These are phyloP conservation scores for Phymastichus coffea DNA, from an alignment of 1,140 invertebrate species.

Conservation along the genomic window DNA sequence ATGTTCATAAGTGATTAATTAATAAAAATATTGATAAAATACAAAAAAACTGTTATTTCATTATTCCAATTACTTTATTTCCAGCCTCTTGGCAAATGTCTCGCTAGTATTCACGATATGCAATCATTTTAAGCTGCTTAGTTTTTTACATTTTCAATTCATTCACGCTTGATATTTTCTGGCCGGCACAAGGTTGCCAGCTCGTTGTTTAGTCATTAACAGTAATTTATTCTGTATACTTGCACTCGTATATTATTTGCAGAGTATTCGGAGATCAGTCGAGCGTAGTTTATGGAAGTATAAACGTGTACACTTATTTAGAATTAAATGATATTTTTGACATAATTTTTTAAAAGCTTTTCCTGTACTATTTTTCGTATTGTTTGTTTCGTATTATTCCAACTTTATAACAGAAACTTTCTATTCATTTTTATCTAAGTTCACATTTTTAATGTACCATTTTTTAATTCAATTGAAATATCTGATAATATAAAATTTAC, in stretches of 20 bases:
- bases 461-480: too few relatives aligned
- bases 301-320: too few relatives aligned
- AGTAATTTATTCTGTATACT: not conserved
- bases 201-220: conserved; percentile 21
- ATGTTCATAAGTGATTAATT: conserved; percentile 4
- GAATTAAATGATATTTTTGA: too few relatives aligned
- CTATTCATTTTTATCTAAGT: too few relatives aligned
- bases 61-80: conserved; percentile 28
- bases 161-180: conserved; percentile 22
- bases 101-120: conserved; percentile 20
- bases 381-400: too few relatives aligned
- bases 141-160: conserved; percentile 6
- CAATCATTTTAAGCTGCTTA: conserved; percentile 18
- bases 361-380: too few relatives aligned
- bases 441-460: too few relatives aligned
- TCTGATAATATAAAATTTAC: conserved; percentile 15
- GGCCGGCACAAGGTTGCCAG: conserved; percentile 14
- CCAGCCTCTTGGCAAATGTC: conserved; percentile 12
- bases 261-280: conserved; percentile 24
- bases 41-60: conserved; percentile 6
- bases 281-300: conserved; percentile 19
- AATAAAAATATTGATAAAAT: conserved; percentile 13
- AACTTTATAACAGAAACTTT: too few relatives aligned
- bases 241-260: conserved; percentile 1
- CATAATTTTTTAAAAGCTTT: too few relatives aligned